Evolutionary conservation across 2,888 invertebrate species (phyloP), one percentile per base, ranked within the genome.

Genomic region (Iselma pallidipennis): DNA sequence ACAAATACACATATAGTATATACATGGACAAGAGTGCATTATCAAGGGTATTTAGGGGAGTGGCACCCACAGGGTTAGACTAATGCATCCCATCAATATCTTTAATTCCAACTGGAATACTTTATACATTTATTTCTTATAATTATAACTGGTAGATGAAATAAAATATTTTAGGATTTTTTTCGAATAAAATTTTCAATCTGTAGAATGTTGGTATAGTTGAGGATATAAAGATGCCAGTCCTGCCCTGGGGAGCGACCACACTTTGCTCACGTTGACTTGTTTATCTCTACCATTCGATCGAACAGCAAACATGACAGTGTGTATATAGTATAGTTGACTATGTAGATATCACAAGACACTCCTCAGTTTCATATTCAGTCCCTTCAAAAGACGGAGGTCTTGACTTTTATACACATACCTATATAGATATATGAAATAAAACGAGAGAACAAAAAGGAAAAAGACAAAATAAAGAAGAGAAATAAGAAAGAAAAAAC

Each of bases 301-400:
- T 65, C 65, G 61, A 66, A 62, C 55, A 62, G 59, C 62, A 55
- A 66, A 66, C 65, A 60, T 63, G 62, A 66, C 62, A 62, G 57
- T 60, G 60, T 57, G 48, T 57, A 49, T 60, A 60, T 37, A 4
- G 9, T 31, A 29, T 28, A 28, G 16, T 28, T 6, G 31, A 33
- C 31, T 33, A 33, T 37, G 33, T 16, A 26, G 49, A 28, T 25
- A 49, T 26, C 14, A 19, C 49, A 61, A 56, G 61, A 56, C 61
- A 61, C 61, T 61, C 61, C 61, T 57, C 56, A 28, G 56, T 61
- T 61, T 56, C 61, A 52, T 61, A 57, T 61, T 49, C 59, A 61
- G 28, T 16, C 37, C 37, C 37, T 37, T 37, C 37, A 37, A 19
- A 16, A 37, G 33, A 16, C 33, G 33, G 37, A 37, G 37, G 37